Evolutionary conservation across 2,888 invertebrate species (phyloP).

Genomic region (Thalpophila matura): DNA sequence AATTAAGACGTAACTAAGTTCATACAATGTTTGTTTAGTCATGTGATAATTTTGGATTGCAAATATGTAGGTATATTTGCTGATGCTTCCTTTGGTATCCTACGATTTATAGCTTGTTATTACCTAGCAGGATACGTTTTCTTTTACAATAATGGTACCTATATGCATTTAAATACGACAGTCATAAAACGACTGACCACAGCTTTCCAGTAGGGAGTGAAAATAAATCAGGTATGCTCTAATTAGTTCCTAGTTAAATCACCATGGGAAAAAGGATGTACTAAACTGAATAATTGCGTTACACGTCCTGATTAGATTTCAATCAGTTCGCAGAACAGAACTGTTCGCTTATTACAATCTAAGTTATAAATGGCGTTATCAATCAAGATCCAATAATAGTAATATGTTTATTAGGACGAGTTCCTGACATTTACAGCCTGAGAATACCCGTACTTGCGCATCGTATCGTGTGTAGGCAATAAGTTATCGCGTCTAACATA

Average conservation of each 20-base stretch:
- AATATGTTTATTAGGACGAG: slow-evolving; percentile 62
- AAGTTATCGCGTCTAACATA: slow-evolving; percentile 33
- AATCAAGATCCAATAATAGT: slow-evolving; percentile 53
- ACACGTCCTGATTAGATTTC: slow-evolving; percentile 43
- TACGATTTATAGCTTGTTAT: slow-evolving; percentile 1
- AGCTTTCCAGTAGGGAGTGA: slow-evolving; percentile 2
- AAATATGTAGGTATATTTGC: no score
- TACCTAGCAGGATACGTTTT: slow-evolving; percentile 5
- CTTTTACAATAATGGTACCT: slow-evolving; percentile 17
- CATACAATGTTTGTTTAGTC: no score
- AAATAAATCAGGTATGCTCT: slow-evolving; percentile 36
- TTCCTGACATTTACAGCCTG: slow-evolving; percentile 50
- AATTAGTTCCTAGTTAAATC: slow-evolving; percentile 54
- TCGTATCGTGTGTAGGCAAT: slow-evolving; percentile 38
- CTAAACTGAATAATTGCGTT: slow-evolving; percentile 57
- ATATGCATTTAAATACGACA: slow-evolving; percentile 26
- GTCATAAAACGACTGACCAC: slow-evolving; percentile 21
- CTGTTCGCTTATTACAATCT: slow-evolving; percentile 35
- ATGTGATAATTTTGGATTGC: no score
- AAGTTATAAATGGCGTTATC: slow-evolving; percentile 51
- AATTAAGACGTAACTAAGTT: no score
- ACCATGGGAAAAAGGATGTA: slow-evolving; percentile 55
- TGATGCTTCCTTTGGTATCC: no score
- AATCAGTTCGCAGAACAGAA: slow-evolving; percentile 51
- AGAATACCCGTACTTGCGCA: slow-evolving; percentile 41